Base-by-base conservation (phyloP, 2,888 invertebrate genomes). In the Ectemnius cavifrons region DNA sequence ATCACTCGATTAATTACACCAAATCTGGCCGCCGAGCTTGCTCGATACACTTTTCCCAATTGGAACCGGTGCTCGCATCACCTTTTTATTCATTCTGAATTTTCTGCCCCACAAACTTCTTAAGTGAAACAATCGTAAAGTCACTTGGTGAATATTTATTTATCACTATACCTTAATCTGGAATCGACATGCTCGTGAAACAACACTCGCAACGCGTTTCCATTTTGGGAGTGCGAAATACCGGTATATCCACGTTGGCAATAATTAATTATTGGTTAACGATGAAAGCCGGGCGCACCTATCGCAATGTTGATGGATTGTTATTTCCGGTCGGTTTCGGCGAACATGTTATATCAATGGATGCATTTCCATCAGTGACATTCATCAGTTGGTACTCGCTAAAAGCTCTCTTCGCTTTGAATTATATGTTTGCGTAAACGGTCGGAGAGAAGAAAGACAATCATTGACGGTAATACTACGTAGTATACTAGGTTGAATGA, bases 181-280 rank as follows among this genome's bases (percentile, higher is more conserved):
- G 5, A 37, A 11, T 11, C 37, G 37, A 11, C 8, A 37, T 37
- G 4, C 1, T 37, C 37, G 8, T 11, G 37, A 2, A 37, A 37
- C 37, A 37, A 37, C 11, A 37, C 37, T 37, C 37, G 0, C 8
- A 11, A 37, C 37, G 37, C 37, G 6, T 8, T 37, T 11, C 8
- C 37, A 37, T 37, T 37, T 11, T 37, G 37, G 8, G 1, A 37
- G 37, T 37, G 37, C 37, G 37, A 37, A 4, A 37, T 2, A 37
- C 37, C 37, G 37, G 8, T 37, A 8, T 11, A 11, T 37, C 37
- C 8, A 37, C 37, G 58, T 16, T 23, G 56, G 13, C 45, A 85
- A 84, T 86, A 87, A 87, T 86, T 88, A 89, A 89, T 88, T 88
- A 84, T 83, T 81, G 85, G 88, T 89, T 87, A 85, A 84, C 80